These are phyloP conservation scores for Geococcyx californianus DNA, from an alignment of 2,113 vertebrate species.

Conservation along the genomic window DNA sequence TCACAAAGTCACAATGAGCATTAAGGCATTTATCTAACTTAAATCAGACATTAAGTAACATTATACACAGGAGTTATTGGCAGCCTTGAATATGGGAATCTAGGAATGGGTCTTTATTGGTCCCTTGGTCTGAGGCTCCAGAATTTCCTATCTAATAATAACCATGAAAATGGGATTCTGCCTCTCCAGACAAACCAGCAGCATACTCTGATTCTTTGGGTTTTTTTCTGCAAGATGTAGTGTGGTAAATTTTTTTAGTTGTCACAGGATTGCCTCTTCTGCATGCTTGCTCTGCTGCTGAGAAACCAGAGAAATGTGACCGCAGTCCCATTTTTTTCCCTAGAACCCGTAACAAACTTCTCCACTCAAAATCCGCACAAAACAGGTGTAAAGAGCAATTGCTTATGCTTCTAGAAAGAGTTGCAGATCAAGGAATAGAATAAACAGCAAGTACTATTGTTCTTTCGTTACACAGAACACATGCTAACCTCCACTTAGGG, in stretches of 20 bases:
- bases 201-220: accelerated
- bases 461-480: neutral
- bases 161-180: neutral
- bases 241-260: neutral
- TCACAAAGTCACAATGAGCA: neutral
- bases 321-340: neutral
- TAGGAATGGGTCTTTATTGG: neutral
- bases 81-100: neutral
- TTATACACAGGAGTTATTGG: neutral
- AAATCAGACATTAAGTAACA: neutral
- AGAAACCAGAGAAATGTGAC: neutral
- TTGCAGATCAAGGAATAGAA: neutral
- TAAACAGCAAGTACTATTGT: neutral
- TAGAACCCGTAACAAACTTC: neutral
- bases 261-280: neutral
- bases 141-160: neutral
- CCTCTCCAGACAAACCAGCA: accelerated
- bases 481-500: neutral
- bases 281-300: neutral
- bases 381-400: neutral
- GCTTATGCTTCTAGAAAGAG: too few species aligned
- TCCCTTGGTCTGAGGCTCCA: neutral
- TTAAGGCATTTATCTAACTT: neutral
- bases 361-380: neutral
- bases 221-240: neutral